A percentile compares a stretch with the other conserved stretches of the same genome.
Evolutionary conservation across 2,797 vertebrate genomes (phyloP).

Genomic region (Adrianichthys oophorus): DNA sequence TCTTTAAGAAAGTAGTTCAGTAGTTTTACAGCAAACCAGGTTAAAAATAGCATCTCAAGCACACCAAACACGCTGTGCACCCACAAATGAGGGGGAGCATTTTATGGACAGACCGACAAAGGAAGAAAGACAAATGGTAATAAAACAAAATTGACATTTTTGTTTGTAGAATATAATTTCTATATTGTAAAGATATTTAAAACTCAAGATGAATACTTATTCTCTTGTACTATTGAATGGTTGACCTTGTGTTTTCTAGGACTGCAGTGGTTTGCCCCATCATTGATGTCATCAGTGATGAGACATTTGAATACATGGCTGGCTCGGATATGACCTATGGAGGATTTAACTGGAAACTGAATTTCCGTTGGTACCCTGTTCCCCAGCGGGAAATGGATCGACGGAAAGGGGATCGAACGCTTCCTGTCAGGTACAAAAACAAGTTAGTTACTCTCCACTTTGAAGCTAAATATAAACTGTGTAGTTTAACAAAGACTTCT

Average conservation of each 20-base stretch:
- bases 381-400: constrained; percentile 98
- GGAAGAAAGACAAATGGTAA: no score
- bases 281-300: constrained; percentile 89
- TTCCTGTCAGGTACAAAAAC: constrained; percentile 85
- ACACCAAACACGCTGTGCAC: no score
- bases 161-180: no score
- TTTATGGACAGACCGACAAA: no score
- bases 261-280: constrained; percentile 75
- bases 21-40: no score
- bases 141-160: no score
- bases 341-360: constrained; percentile 98
- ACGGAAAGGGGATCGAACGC: constrained; percentile 93
- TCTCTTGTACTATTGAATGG: neutral
- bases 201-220: neutral
- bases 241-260: constrained; percentile 38
- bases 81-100: no score
- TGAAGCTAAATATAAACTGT: constrained; percentile 1
- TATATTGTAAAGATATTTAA: neutral
- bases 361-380: constrained; percentile 98
- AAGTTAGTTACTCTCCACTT: neutral
- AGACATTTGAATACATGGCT: constrained; percentile 98
- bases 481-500: no score
- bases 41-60: no score
- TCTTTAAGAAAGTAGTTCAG: no score
- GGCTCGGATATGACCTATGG: constrained; percentile 98